Evolutionary conservation across 2,797 vertebrate species (phyloP), one percentile per base, ranked within the genome.

Genomic region (Nasua narica): DNA sequence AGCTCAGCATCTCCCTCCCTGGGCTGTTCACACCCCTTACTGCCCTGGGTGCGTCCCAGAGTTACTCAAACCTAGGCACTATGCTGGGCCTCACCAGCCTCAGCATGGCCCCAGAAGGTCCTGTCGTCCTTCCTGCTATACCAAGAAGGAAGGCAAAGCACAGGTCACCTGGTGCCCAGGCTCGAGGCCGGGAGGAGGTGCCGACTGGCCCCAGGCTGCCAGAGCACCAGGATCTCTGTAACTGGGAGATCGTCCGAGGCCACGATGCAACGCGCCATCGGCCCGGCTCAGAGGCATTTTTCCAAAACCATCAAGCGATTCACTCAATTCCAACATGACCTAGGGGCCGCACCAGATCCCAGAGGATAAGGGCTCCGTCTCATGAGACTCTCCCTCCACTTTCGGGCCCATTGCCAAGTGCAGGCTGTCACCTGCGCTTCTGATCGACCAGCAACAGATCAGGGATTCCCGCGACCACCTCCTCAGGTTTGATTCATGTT

Each of bases 401-500:
- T 43, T 14, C 5, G 52, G 18, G 54, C 35, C 54, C 50, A 65
- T 7, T 43, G 50, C 7, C 50, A 87, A 81, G 76, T 74, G 65
- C 72, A 86, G 43, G 25, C 43, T 46, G 65, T 82, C 54, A 19
- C 23, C 78, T 48, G 52, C 11, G 70, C 79, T 81, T 65, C 54
- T 72, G 46, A 91, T 54, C 0, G 2, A 60, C 9, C 7, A 56
- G 72, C 7, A 35, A 11, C 9, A 43, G 29, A 29, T 35, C 1
- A 0, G 32, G 25, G 3, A 37, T 12, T 46, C 56, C 25, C 27
- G 2, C 0, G 6, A 76, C 14, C 40, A 3, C 14, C 25, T 62
- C 29, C 32, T 77, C 32, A 8, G 58, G 48, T 67, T 48, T 37
- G 25, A 37, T 70, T 58, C 56, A 50, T 23, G 58, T n/a, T 58